These are phyloP conservation scores for Dasypogon diadema DNA, from an alignment of 2,888 invertebrate genomes.

Conservation along the genomic window DNA sequence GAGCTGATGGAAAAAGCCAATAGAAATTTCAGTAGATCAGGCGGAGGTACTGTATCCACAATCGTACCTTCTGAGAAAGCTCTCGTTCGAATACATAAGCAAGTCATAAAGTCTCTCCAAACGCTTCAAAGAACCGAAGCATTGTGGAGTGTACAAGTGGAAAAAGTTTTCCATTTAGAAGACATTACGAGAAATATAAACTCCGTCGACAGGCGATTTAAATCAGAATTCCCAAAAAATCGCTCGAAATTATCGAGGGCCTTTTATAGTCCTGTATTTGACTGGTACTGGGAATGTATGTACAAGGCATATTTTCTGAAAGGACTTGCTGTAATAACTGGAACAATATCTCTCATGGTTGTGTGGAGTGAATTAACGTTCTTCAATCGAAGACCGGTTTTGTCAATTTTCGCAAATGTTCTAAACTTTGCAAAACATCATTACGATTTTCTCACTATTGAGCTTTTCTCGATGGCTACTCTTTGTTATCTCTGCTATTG, in stretches of 20 bases:
- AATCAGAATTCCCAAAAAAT: conserved; percentile 78
- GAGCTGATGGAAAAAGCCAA: conserved; percentile 82
- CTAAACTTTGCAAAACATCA: conserved; percentile 83
- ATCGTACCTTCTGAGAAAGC: conserved; percentile 84
- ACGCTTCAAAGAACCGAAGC: conserved; percentile 94
- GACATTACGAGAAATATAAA: conserved; percentile 84
- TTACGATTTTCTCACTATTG: conserved; percentile 94
- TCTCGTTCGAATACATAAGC: conserved; percentile 89
- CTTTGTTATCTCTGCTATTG: conserved; percentile 97
- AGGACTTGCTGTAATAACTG: conserved; percentile 78
- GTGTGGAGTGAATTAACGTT: conserved; percentile 99
- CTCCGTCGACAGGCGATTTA: conserved; percentile 72
- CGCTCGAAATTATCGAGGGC: conserved; percentile 73
- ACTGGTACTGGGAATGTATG: conserved; percentile 98
- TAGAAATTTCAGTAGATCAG: conserved; percentile 69
- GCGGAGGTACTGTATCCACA: conserved; percentile 71
- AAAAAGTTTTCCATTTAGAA: conserved; percentile 84
- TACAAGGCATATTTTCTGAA: conserved; percentile 83
- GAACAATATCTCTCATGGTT: conserved; percentile 86
- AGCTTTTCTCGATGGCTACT: conserved; percentile 90
- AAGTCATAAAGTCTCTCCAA: conserved; percentile 92
- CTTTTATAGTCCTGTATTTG: conserved; percentile 78
- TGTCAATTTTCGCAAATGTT: conserved; percentile 97
- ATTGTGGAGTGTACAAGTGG: conserved; percentile 90
- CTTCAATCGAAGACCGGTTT: conserved; percentile 90